phyloP scores from a whole-genome alignment of 1,140 invertebrate species.

The Chironomus tepperi region DNA sequence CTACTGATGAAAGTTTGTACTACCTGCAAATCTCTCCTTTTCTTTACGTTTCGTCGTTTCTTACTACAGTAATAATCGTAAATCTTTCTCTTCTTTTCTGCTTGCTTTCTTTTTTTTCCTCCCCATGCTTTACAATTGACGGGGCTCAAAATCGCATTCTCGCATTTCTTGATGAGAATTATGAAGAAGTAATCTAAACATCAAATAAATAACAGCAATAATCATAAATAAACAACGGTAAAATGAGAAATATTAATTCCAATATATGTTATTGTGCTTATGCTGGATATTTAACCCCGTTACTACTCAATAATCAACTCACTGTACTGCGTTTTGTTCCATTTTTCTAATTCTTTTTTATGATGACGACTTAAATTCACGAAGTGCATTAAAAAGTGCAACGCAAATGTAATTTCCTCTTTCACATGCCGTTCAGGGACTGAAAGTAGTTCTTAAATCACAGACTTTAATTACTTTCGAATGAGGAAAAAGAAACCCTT shows the following conservation, averaged over 20 bases:
- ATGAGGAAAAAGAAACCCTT: too few relatives aligned
- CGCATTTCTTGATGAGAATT: background rate
- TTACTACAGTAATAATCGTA: conserved; percentile 13
- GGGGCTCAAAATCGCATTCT: background rate
- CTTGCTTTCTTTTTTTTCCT: background rate
- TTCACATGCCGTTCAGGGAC: background rate
- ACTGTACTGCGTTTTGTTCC: too few relatives aligned
- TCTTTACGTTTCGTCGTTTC: background rate
- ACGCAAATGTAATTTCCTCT: background rate
- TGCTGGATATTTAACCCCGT: background rate
- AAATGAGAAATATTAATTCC: background rate
- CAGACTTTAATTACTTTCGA: too few relatives aligned
- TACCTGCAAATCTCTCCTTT: conserved; percentile 16
- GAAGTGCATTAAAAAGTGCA: conserved; percentile 1
- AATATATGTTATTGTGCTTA: background rate
- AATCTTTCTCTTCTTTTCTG: conserved; percentile 3
- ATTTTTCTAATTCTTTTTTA: too few relatives aligned
- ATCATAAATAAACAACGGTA: conserved; percentile 19
- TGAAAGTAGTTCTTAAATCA: too few relatives aligned
- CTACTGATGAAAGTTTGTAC: conserved; percentile 12
- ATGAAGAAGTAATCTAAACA: conserved; percentile 23
- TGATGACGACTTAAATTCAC: background rate
- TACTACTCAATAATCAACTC: background rate
- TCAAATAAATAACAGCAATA: conserved; percentile 24
- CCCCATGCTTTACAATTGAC: too few relatives aligned